Percentiles rank a stretch among this genome's conserved stretches.
Evolutionary conservation across 2,113 vertebrate species (phyloP).

Genomic region (Leptobrachium ailaonicum): DNA sequence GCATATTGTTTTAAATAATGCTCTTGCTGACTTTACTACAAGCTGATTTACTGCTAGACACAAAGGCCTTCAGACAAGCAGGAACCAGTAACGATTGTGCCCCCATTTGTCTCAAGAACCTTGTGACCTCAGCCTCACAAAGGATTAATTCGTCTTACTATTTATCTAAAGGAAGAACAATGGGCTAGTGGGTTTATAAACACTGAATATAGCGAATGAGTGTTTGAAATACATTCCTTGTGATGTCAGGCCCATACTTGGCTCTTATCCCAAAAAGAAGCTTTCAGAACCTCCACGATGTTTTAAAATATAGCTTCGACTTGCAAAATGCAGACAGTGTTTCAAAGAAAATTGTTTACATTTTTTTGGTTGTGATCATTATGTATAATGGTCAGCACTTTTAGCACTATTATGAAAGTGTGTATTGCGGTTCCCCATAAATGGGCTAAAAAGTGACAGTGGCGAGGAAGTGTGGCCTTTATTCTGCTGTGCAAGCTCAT

Average conservation of each 20-base stretch:
- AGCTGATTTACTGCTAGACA: neutral
- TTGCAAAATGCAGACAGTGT: too few relatives aligned
- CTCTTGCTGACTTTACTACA: neutral
- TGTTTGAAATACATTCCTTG: conserved; percentile 22
- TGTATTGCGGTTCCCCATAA: too few relatives aligned
- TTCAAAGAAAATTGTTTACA: too few relatives aligned
- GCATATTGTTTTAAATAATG: too few relatives aligned
- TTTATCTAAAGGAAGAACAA: conserved; percentile 36
- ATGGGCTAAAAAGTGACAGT: too few relatives aligned
- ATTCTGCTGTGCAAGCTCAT: conserved; percentile 61
- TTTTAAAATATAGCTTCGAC: too few relatives aligned
- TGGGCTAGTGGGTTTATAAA: conserved; percentile 25
- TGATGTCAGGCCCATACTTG: conserved; percentile 8
- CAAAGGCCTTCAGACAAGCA: neutral
- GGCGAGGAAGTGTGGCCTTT: neutral
- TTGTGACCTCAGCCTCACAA: conserved; percentile 1
- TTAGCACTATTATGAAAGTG: too few relatives aligned
- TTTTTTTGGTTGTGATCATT: too few relatives aligned
- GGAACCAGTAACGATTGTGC: conserved; percentile 49
- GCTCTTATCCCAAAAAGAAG: conserved; percentile 3
- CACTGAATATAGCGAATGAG: conserved; percentile 6
- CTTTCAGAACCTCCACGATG: neutral
- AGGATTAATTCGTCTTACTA: conserved; percentile 30
- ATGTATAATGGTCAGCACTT: too few relatives aligned
- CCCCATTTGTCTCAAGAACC: conserved; percentile 38